Conservation (phyloP, 1,140 invertebrate genomes). For the Anagrus nilaparvatae region DNA sequence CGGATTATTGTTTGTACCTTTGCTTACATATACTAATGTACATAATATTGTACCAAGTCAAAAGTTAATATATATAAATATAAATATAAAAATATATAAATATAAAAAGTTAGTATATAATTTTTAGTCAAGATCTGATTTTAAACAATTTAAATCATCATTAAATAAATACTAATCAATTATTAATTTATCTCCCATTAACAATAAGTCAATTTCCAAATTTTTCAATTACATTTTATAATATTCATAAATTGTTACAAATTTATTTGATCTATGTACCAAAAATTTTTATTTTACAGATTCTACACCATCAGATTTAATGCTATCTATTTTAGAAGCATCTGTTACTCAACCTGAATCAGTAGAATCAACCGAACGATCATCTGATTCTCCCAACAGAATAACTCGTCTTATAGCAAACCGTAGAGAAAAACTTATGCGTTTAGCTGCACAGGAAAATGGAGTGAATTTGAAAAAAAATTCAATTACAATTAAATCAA, state of each 20-base stretch:
- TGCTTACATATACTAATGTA: too few relatives aligned
- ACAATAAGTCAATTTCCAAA: conserved; percentile 2
- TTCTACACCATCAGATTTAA: conserved; percentile 23
- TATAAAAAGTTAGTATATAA: too few relatives aligned
- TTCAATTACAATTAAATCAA: too few relatives aligned
- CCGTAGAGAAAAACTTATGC: conserved; percentile 35
- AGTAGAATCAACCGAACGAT: conserved; percentile 23
- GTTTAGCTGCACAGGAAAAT: conserved; percentile 29
- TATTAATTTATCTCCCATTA: too few relatives aligned
- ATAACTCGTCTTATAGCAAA: conserved; percentile 36
- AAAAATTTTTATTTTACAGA: conserved; percentile 23
- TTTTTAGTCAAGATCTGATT: too few relatives aligned
- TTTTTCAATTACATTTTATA: conserved; percentile 6
- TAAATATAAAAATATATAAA: too few relatives aligned
- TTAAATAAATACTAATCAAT: too few relatives aligned
- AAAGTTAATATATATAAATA: too few relatives aligned
- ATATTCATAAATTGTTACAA: not conserved
- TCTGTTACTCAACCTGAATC: conserved; percentile 15
- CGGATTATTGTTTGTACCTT: too few relatives aligned
- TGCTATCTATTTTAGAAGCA: conserved; percentile 25
- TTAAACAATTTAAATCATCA: too few relatives aligned
- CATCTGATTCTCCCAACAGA: conserved; percentile 33
- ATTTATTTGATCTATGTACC: not conserved
- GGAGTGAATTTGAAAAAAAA: too few relatives aligned
- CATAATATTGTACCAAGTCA: too few relatives aligned